A percentile compares a stretch with the other conserved stretches of the same genome.
phyloP scores from a whole-genome alignment of 2,797 vertebrate species.

The Leptodactylus fallax region DNA sequence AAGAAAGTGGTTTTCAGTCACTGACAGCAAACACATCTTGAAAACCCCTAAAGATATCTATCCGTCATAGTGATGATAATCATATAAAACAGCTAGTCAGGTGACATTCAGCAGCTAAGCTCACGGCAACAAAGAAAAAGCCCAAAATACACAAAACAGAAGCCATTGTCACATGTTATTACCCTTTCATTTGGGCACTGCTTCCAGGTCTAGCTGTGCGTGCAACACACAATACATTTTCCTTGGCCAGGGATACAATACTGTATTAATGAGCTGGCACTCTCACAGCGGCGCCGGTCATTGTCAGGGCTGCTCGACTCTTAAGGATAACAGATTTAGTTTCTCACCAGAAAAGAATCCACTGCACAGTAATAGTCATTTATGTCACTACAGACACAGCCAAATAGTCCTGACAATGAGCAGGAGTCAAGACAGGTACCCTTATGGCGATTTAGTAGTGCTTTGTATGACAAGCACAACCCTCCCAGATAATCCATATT shows the following conservation, averaged over 20 bases:
- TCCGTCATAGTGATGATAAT: not conserved
- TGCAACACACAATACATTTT: not conserved
- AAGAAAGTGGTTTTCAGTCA: no score
- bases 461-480: no score
- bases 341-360: no score
- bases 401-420: not conserved
- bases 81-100: not conserved
- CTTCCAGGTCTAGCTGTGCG: not conserved
- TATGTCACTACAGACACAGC: not conserved
- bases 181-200: not conserved
- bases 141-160: conserved; percentile 1
- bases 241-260: not conserved
- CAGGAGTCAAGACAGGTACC: not conserved
- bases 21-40: no score
- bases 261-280: not conserved
- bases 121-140: conserved; percentile 27
- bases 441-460: no score
- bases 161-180: not conserved
- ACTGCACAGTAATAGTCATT: not conserved
- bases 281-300: not conserved
- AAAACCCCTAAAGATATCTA: no score
- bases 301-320: not conserved
- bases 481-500: no score
- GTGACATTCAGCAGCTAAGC: conserved; percentile 44
- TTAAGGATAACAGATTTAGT: not conserved